Base-by-base conservation (phyloP, 2,113 vertebrate genomes). In the Lamprotornis superbus region DNA sequence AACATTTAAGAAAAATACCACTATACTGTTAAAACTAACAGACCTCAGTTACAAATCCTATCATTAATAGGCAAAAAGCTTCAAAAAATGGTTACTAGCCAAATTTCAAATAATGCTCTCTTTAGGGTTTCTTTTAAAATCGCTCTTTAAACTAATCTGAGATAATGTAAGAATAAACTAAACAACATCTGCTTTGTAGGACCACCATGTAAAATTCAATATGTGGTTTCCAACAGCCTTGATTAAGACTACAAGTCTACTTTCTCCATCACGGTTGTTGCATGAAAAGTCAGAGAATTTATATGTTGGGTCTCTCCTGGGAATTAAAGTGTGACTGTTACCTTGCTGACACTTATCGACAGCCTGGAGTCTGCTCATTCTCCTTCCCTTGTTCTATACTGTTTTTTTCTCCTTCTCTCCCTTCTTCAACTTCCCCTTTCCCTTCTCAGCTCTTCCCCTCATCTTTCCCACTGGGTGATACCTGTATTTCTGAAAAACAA, bases 71-170 rank as follows among this genome's bases (percentile, higher is more conserved):
- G 63, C 74, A 94, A 81, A 95, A 96, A 95, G 19, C 59, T 95
- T 61, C 42, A 28, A 81, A 86, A 76, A 89, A 70, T 90, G 96
- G 52, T 76, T 75, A 35, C 50, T 94, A 84, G 61, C 20, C 28
- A 93, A 94, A 70, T 96, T 97, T 88, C 50, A 93, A 92, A 40
- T 96, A 94, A 91, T 49, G 7, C 3, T 96, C 16, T 91, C 31
- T 94, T 94, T 89, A 91, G 46, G 85, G n/a, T 94, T 96, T 95
- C 78, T 94, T 96, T 91, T 76, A 83, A 97, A 96, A 90, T 76
- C 6, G 1, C 80, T 97, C 93, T 94, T 42, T 77, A 95, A 96
- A 94, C 25, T 94, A 86, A 94, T 81, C 76, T 90, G 83, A 88
- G 61, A 67, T 93, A 97, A 92, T 2, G 6, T 87, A 88, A 95